Evolutionary conservation across 2,888 invertebrate species (phyloP), one percentile per base, ranked within the genome.

Genomic region (Adineta ricciae): DNA sequence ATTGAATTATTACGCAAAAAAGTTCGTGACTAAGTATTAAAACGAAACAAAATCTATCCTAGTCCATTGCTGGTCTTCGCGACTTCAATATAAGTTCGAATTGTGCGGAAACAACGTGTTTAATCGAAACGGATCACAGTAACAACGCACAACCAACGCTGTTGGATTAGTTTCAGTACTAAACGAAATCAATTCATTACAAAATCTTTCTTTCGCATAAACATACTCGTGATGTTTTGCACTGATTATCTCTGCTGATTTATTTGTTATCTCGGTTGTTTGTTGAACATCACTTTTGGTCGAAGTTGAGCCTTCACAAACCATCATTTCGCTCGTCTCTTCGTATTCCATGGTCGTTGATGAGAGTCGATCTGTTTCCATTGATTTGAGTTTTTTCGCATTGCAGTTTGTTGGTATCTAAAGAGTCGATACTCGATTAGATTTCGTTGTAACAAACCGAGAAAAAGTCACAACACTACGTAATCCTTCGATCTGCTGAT

Each of bases 71-170:
- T 46, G 5, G 11, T 46, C 11, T 64, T 64, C 19, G 2, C 19
- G 19, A 32, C 32, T 2, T 41, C 19, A 78, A 41, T 78, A 78
- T 16, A 78, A 14, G 41, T 78, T n/a, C 24, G n/a, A 78, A 78
- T 78, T 32, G 9, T 78, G n/a, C 24, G 41, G 78, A 7, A 78
- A 41, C 1, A 78, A 41, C 16, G 38, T 24, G n/a, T 78, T 78
- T 7, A 78, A 36, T 78, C 78, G 38, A 78, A 41, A 78, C 14
- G 78, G 78, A 78, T 78, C 78, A n/a, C 78, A 78, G 41, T 78
- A 78, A 14, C 78, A 78, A n/a, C 78, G 78, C n/a, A 38, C 41
- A 24, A 21, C 2, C 0, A n/a, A 41, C 1, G 41, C n/a, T 19
- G 41, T 24, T n/a, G 78, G 41, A 78, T 41, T 78, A 41, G 41